Percentiles rank a stretch among this genome's conserved stretches.
Conservation (phyloP, 2,888 invertebrate genomes). For the Clunio marinus region DNA sequence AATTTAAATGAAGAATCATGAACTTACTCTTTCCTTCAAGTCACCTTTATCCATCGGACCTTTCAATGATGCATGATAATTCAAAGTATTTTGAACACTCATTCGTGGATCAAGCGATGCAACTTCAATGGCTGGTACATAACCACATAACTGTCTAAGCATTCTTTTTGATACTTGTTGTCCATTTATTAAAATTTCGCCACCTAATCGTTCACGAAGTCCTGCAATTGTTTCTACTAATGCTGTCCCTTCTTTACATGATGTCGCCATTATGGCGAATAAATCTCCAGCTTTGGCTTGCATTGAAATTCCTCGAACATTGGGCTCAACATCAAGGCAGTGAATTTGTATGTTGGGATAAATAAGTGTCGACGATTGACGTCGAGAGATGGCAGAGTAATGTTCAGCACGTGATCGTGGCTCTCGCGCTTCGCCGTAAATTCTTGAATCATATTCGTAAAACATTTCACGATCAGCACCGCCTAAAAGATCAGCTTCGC, state of each 20-base stretch:
- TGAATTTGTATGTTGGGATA: slow-evolving; percentile 52
- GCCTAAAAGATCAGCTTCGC: slow-evolving; percentile 79
- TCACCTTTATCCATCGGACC: slow-evolving; percentile 54
- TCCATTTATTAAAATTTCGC: slow-evolving; percentile 83
- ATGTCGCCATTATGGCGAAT: slow-evolving; percentile 84
- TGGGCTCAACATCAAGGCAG: slow-evolving; percentile 80
- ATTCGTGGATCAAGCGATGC: slow-evolving; percentile 61
- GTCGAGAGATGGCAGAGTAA: slow-evolving; percentile 22
- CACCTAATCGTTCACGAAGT: slow-evolving; percentile 61
- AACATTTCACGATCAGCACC: slow-evolving; percentile 50
- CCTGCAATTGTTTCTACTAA: slow-evolving; percentile 84
- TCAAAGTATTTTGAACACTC: slow-evolving; percentile 84
- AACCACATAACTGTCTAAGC: slow-evolving; percentile 66
- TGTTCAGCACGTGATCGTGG: slow-evolving; percentile 40
- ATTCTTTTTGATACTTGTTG: slow-evolving; percentile 69
- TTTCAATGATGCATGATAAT: slow-evolving; percentile 72
- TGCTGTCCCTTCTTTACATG: slow-evolving; percentile 79
- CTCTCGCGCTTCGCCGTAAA: slow-evolving; percentile 44
- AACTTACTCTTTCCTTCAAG: slow-evolving; percentile 65
- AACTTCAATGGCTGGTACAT: slow-evolving; percentile 49
- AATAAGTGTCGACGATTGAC: slow-evolving; percentile 44
- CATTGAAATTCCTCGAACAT: slow-evolving; percentile 64
- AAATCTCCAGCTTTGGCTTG: slow-evolving; percentile 90
- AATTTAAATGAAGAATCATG: slow-evolving; percentile 5
- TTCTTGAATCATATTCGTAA: slow-evolving; percentile 48